phyloP scores from a whole-genome alignment of 1,140 invertebrate genomes.

The Tetramorium simillimum region DNA sequence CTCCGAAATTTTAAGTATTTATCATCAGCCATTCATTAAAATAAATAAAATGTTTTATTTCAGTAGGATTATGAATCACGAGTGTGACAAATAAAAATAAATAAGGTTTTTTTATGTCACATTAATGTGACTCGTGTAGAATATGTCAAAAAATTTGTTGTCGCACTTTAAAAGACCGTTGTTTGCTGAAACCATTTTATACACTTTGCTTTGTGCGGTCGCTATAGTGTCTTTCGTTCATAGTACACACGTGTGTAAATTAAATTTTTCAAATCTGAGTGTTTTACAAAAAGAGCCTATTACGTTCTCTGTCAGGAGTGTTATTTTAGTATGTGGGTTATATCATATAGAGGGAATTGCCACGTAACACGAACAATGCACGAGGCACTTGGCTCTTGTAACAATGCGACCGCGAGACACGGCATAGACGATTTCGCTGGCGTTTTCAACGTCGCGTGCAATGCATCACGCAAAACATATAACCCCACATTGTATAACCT shows the following conservation, averaged over 20 bases:
- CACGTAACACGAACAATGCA: conserved; percentile 39
- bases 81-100: neutral
- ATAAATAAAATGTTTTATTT: neutral
- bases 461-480: conserved; percentile 29
- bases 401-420: conserved; percentile 30
- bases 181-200: neutral
- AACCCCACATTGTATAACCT: neutral
- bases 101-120: neutral
- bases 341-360: conserved; percentile 16
- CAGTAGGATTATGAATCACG: neutral
- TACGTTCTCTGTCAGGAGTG: neutral
- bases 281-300: conserved; percentile 25
- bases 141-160: neutral
- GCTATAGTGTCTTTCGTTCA: neutral
- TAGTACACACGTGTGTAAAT: conserved; percentile 22
- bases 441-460: conserved; percentile 42
- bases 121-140: neutral
- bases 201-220: neutral
- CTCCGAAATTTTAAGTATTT: neutral
- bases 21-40: neutral
- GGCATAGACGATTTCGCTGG: conserved; percentile 37
- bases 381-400: conserved; percentile 43
- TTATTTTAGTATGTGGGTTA: conserved; percentile 50
- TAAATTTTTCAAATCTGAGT: conserved; percentile 20
- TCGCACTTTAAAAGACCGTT: neutral